Conservation (phyloP, 1,140 invertebrate species). For the Probaryconus sp. region DNA sequence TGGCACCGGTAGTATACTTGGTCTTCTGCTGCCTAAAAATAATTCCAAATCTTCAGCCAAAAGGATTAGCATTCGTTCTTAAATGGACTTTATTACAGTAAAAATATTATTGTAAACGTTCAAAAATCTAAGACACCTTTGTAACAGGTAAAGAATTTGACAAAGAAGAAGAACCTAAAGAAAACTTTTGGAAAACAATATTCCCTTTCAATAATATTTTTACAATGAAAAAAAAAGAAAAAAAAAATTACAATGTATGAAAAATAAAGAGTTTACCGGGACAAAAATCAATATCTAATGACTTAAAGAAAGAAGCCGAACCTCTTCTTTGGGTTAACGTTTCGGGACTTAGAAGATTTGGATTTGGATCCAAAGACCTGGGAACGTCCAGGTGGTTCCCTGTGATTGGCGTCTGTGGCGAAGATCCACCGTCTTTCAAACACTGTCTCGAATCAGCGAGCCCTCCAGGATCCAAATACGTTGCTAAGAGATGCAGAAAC, state of each 20-base stretch:
- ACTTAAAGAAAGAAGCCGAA: slow-evolving; percentile 60
- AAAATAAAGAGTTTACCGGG: too few relatives aligned
- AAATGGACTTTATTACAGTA: slow-evolving; percentile 3
- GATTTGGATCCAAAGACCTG: slow-evolving; percentile 83
- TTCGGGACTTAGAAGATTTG: slow-evolving; percentile 89
- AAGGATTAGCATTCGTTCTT: slow-evolving; percentile 26
- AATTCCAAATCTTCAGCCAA: slow-evolving; percentile 40
- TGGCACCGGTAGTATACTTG: slow-evolving; percentile 91
- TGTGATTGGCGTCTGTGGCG: slow-evolving; percentile 81
- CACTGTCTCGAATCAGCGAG: slow-evolving; percentile 81
- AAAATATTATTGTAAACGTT: slow-evolving; percentile 30
- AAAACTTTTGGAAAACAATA: too few relatives aligned
- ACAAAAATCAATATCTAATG: too few relatives aligned
- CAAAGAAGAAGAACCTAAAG: not conserved
- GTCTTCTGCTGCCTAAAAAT: slow-evolving; percentile 85
- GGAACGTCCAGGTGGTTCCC: slow-evolving; percentile 89
- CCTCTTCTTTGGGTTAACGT: slow-evolving; percentile 86
- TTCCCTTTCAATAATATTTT: not conserved
- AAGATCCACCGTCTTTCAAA: slow-evolving; percentile 82
- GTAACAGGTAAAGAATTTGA: too few relatives aligned
- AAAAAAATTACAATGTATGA: too few relatives aligned
- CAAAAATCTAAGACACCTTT: too few relatives aligned
- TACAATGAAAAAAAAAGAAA: too few relatives aligned
- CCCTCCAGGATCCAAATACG: slow-evolving; percentile 76
- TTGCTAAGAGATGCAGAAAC: slow-evolving; percentile 73